Evolutionary conservation across 2,888 invertebrate genomes (phyloP).

Genomic region (Scrobipalpa costella): DNA sequence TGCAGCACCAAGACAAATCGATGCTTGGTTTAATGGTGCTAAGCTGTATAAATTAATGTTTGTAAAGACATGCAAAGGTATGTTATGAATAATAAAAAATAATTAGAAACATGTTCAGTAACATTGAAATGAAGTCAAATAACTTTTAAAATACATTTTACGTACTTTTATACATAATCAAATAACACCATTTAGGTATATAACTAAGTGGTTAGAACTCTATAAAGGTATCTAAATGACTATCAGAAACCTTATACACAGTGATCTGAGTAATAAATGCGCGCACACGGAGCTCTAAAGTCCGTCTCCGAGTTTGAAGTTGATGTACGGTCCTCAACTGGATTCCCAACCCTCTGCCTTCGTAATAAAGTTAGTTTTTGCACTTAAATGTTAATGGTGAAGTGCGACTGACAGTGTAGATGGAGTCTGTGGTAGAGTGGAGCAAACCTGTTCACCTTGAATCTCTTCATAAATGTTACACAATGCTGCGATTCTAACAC

Average conservation of each 20-base stretch:
- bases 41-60: no score
- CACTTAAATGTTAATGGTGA: background rate
- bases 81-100: no score
- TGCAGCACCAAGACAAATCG: no score
- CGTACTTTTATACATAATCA: no score
- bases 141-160: no score
- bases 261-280: conserved; percentile 17
- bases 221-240: background rate
- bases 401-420: conserved; percentile 4
- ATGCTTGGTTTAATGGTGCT: no score
- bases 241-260: background rate
- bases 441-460: conserved; percentile 71
- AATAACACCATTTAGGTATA: no score
- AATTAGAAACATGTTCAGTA: no score
- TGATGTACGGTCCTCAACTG: background rate
- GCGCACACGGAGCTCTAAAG: conserved; percentile 33
- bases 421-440: conserved; percentile 14
- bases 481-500: conserved; percentile 48
- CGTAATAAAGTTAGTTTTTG: background rate
- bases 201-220: background rate
- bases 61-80: no score
- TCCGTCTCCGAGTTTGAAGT: conserved; percentile 20
- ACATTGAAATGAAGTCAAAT: no score
- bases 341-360: background rate
- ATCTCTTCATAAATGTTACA: conserved; percentile 59